These are phyloP conservation scores for Nicator chloris DNA, from an alignment of 2,113 vertebrate genomes.

Conservation along the genomic window DNA sequence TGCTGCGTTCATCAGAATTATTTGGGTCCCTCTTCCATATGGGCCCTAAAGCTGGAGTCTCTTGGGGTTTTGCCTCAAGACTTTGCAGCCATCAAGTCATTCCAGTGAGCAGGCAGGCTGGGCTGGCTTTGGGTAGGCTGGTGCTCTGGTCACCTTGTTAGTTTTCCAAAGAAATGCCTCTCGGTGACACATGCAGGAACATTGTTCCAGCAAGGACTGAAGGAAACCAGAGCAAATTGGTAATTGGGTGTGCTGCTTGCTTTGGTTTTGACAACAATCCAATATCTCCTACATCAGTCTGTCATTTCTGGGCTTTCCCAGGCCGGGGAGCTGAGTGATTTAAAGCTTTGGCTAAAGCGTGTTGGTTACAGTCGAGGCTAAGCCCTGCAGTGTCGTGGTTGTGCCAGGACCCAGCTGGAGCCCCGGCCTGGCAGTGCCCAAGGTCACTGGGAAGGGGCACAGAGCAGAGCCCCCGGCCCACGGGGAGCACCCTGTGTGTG, in stretches of 20 bases:
- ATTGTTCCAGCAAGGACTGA: neutral
- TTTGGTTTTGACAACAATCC: neutral
- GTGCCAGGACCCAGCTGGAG: neutral
- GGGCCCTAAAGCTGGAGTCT: neutral
- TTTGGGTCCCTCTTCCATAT: neutral
- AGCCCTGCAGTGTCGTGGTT: neutral
- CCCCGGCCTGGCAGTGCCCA: neutral
- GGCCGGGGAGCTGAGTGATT: neutral
- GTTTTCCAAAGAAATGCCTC: neutral
- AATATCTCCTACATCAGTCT: neutral
- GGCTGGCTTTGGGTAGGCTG: neutral
- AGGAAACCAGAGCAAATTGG: neutral
- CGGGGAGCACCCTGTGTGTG: rapidly evolving
- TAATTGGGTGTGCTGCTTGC: neutral
- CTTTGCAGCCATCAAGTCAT: neutral
- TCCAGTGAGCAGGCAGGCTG: neutral
- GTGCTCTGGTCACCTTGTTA: rapidly evolving
- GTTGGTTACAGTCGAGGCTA: neutral
- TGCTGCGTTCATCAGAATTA: neutral
- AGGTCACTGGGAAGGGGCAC: rapidly evolving
- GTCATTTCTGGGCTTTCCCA: neutral
- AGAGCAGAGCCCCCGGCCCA: neutral
- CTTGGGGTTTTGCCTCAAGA: neutral
- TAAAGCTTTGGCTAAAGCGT: neutral
- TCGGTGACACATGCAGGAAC: rapidly evolving